Conservation (phyloP, 2,797 vertebrate species). For the Sitta carolinensis region DNA sequence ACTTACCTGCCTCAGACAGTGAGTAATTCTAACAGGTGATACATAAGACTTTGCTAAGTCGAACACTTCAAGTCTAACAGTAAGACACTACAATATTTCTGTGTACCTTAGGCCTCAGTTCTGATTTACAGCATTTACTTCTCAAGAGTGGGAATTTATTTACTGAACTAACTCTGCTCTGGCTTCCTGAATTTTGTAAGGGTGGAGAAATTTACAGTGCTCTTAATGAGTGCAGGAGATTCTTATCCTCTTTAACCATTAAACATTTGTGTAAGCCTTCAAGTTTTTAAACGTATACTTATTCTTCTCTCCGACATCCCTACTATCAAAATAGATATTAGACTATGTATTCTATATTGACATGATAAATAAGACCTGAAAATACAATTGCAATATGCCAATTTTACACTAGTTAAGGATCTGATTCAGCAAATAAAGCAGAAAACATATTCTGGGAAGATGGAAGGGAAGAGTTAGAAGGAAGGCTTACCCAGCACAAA, state of each 20-base stretch:
- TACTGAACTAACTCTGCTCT: not conserved
- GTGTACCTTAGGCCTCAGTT: not conserved
- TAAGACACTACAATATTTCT: not conserved
- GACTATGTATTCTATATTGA: not conserved
- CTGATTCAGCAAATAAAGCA: not conserved
- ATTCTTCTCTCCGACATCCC: not conserved
- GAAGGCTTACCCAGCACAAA: not conserved
- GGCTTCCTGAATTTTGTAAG: not conserved
- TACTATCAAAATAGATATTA: not conserved
- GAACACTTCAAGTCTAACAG: not conserved
- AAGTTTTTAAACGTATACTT: not conserved
- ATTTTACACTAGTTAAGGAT: not conserved
- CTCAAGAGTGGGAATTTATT: not conserved
- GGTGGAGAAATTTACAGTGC: not conserved
- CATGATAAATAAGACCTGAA: not conserved
- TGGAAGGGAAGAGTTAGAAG: not conserved
- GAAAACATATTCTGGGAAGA: not conserved
- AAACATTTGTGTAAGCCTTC: not conserved
- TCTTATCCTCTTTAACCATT: not conserved
- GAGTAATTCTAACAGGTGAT: not conserved
- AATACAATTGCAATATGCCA: not conserved
- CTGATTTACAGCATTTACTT: not conserved
- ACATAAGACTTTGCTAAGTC: not conserved
- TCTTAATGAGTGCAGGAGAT: not conserved
- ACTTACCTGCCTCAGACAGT: not conserved